Evolutionary conservation across 1,140 invertebrate genomes (phyloP), one percentile per base, ranked within the genome.

Genomic region (Cepaea nemoralis): DNA sequence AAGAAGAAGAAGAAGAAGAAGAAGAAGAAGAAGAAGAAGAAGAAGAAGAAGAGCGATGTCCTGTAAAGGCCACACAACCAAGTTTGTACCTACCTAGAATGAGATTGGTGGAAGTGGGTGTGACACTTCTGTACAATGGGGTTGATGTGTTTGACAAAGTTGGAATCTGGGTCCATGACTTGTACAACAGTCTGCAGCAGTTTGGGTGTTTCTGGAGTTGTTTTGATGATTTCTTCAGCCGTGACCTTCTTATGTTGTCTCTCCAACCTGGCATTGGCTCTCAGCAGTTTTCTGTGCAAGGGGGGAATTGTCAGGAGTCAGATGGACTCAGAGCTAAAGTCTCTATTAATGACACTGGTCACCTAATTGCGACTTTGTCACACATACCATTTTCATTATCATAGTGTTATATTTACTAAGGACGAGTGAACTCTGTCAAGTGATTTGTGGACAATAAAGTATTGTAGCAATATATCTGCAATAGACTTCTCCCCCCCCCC

Each of bases 131-230:
- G 75, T 8, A 81, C 22, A 50, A 37, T 77, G 27, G 79, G 33
- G 5, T 69, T 75, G 0, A 85, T 70, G n/a, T 85, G 82, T 78
- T 85, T 83, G 5, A 85, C 75, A 24, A 85, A 22, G 27, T 82
- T 81, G 1, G 84, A 85, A 19, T 83, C 82, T 0, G 84, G 84
- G 70, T 85, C 75, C 82, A 85, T 83, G 14, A 86, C 82, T 86
- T 90, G 84, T 55, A 91, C 81, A 37, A 90, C 90, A 2, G 89
- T 88, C 63, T 87, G 85, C 19, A 90, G 77, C 67, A 90, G 42
- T 84, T 87, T 89, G n/a, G 89, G 89, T 19, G 89, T 90, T 76
- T 85, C 85, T 31, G 76, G 80, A 14, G 85, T 79, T 33, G 85
- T 85, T 48, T 86, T 86, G 67, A 91, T 90, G 63, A 91, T 89